phyloP scores from a whole-genome alignment of 2,113 vertebrate genomes.

The Hypanus sabinus region DNA sequence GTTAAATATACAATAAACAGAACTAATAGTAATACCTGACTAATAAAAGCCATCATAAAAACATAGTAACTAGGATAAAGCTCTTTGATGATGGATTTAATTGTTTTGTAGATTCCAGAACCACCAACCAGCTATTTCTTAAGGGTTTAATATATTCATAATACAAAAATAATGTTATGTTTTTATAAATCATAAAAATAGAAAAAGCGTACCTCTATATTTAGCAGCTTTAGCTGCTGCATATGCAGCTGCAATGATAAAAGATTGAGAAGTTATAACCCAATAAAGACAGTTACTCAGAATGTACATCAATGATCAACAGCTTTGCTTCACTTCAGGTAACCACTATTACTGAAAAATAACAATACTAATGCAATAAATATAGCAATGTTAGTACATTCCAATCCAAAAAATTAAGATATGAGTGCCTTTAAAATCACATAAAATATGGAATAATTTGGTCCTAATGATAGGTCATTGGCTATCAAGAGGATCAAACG shows the following conservation, averaged over 20 bases:
- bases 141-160: neutral
- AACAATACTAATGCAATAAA: neutral
- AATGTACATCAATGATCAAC: neutral
- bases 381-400: neutral
- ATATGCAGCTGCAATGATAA: conserved; percentile 19
- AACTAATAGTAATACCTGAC: neutral
- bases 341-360: neutral
- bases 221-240: conserved; percentile 62
- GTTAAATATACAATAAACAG: neutral
- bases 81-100: neutral
- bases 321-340: neutral
- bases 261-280: conserved; percentile 3
- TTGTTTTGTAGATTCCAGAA: neutral
- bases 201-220: conserved; percentile 52
- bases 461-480: too few relatives aligned
- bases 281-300: neutral
- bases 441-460: too few relatives aligned
- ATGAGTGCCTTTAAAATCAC: too few relatives aligned
- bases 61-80: neutral
- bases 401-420: neutral
- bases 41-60: neutral
- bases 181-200: neutral
- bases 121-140: neutral
- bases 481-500: too few relatives aligned
- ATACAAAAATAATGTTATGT: neutral